phyloP scores from a whole-genome alignment of 2,888 invertebrate species.

The Ariolimax columbianus region DNA sequence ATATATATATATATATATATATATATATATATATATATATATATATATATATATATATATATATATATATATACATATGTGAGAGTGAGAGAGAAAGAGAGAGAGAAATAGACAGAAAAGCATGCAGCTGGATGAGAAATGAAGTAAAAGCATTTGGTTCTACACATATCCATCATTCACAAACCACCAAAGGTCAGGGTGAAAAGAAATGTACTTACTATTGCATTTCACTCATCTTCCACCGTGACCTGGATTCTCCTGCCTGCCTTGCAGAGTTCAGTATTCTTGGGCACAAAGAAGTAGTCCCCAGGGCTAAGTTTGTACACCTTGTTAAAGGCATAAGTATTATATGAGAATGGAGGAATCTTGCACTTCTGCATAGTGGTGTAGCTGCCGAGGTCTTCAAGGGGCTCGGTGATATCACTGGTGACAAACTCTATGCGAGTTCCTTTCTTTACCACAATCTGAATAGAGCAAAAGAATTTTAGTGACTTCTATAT shows the following conservation, averaged over 20 bases:
- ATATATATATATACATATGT: no score
- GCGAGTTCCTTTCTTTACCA: constrained; percentile 54
- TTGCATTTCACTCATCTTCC: constrained; percentile 28
- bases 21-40: no score
- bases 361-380: constrained; percentile 53
- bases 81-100: constrained; percentile 3
- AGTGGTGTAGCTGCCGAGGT: constrained; percentile 54
- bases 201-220: not conserved
- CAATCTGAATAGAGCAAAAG: constrained; percentile 32
- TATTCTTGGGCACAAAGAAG: constrained; percentile 49
- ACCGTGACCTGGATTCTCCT: constrained; percentile 41
- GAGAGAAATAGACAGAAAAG: not conserved
- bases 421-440: constrained; percentile 49
- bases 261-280: constrained; percentile 43
- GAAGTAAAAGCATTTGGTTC: not conserved
- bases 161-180: no score
- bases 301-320: constrained; percentile 51
- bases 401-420: constrained; percentile 29
- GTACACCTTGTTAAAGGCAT: constrained; percentile 41
- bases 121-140: no score
- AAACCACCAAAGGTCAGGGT: not conserved
- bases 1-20: no score
- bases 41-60: no score
- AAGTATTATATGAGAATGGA: constrained; percentile 50
- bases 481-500: not conserved